Conservation (phyloP, 2,113 vertebrate species). For the Ciconia stormi region DNA sequence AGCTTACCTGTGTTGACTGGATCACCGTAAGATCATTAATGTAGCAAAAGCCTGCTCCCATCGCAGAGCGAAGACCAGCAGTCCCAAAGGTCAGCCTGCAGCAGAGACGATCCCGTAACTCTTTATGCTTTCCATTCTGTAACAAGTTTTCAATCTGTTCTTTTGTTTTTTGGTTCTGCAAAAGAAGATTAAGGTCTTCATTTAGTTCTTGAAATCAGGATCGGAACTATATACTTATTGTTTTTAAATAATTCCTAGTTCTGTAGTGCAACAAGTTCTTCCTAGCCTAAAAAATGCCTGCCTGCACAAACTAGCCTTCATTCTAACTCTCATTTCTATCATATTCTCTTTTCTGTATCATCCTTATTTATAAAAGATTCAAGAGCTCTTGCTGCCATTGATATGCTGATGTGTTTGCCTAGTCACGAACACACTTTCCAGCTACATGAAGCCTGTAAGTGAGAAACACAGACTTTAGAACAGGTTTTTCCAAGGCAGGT, state of each 20-base stretch:
- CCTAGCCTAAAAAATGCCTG: accelerated
- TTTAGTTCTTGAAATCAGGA: neutral
- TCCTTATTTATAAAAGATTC: neutral
- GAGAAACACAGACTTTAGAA: neutral
- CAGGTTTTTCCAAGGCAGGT: neutral
- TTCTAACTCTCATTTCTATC: neutral
- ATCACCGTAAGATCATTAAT: conserved; percentile 96
- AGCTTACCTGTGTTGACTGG: conserved; percentile 89
- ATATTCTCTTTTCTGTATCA: neutral
- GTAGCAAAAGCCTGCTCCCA: conserved; percentile 92
- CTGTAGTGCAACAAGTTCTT: neutral
- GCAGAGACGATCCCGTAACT: conserved; percentile 84
- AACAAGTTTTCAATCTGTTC: conserved; percentile 85
- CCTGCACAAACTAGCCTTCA: accelerated
- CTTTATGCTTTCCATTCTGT: conserved; percentile 71
- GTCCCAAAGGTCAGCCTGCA: conserved; percentile 90
- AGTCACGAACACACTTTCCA: neutral
- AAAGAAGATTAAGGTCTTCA: accelerated
- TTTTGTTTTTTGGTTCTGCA: conserved; percentile 86
- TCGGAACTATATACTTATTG: accelerated
- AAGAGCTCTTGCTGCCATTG: neutral
- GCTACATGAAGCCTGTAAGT: accelerated
- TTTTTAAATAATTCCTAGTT: accelerated
- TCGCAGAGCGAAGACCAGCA: conserved; percentile 88
- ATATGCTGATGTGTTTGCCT: accelerated